Base-by-base conservation (phyloP, 2,797 vertebrate species). In the Austrolebias charrua region DNA sequence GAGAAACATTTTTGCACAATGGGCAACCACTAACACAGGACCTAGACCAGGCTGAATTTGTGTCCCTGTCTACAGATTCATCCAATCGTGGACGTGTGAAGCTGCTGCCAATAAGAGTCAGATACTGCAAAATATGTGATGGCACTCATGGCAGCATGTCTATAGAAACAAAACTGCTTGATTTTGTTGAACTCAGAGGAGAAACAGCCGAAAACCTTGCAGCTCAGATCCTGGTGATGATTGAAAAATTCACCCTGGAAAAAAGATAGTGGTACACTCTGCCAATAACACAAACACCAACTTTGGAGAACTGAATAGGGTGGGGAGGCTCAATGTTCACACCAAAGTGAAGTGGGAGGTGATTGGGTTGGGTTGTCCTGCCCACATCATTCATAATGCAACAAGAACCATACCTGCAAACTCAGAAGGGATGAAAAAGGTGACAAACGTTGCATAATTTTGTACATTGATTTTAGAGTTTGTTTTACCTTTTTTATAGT, bases 261-360 rank as follows among this genome's bases (percentile, higher is more conserved):
- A 18, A 18, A 46, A 9, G 19, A 11, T 46, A 18, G 45, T 46
- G 45, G 45, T 6, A 46, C 8, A 19, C 45, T 46, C 45, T 18
- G n/a, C 45, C 7, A 7, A 18, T 5, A 11, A 18, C 45, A 46
- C 24, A 24, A 24, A 24, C 24, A 24, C 24, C n/a, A 18, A 46
- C 5, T 46, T 46, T 46, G 45, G 45, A 46, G 45, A n/a, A 19
- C n/a, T 46, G n/a, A 46, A 46, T 46, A 46, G 45, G 45, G 45
- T n/a, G 2, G 45, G 15, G n/a, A 46, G 45, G 8, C n/a, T 46
- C 45, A n/a, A 46, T 18, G 45, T 46, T 46, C n/a, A 46, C 45
- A 45, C 45, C 45, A 46, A n/a, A 47, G 16, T 7, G 16, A n/a
- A 47, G 7, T 6, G 16, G 2, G 45, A n/a, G 18, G 45, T 47